Conservation (phyloP, 2,888 invertebrate species). For the Brachypterus glaber region DNA sequence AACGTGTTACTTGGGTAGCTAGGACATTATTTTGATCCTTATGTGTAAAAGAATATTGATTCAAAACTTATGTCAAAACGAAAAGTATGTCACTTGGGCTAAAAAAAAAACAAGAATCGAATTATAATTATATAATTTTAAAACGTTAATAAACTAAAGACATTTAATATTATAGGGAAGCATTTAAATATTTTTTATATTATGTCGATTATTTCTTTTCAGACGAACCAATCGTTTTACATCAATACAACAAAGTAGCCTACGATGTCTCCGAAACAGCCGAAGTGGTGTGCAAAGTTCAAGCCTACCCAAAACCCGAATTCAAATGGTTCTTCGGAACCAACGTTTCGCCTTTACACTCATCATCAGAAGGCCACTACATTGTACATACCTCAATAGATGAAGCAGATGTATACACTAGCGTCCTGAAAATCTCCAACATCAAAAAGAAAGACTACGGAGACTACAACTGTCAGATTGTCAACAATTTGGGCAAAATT, state of each 20-base stretch:
- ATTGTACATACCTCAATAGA: slow-evolving; percentile 73
- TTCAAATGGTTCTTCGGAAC: slow-evolving; percentile 85
- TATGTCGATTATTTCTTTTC: slow-evolving; percentile 32
- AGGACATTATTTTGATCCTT: too few species aligned
- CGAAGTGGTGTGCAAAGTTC: slow-evolving; percentile 78
- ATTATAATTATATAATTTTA: too few species aligned
- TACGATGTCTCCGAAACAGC: slow-evolving; percentile 77
- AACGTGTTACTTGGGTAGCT: too few species aligned
- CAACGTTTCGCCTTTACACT: slow-evolving; percentile 62
- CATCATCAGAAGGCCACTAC: slow-evolving; percentile 77
- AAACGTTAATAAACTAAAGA: too few species aligned
- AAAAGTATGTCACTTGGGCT: too few species aligned
- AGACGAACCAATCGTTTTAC: slow-evolving; percentile 80
- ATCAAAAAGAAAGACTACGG: slow-evolving; percentile 81
- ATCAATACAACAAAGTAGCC: slow-evolving; percentile 81
- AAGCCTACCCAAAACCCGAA: slow-evolving; percentile 86
- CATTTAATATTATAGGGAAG: too few species aligned
- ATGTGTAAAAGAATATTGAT: too few species aligned
- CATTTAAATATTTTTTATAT: too few species aligned
- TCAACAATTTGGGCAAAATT: slow-evolving; percentile 70
- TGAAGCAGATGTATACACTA: slow-evolving; percentile 78
- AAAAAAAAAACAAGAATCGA: too few species aligned
- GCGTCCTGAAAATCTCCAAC: slow-evolving; percentile 62
- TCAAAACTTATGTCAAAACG: too few species aligned
- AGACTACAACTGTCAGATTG: slow-evolving; percentile 81